These are phyloP conservation scores for Cheilosia urbana DNA, from an alignment of 2,888 invertebrate species.

Conservation along the genomic window DNA sequence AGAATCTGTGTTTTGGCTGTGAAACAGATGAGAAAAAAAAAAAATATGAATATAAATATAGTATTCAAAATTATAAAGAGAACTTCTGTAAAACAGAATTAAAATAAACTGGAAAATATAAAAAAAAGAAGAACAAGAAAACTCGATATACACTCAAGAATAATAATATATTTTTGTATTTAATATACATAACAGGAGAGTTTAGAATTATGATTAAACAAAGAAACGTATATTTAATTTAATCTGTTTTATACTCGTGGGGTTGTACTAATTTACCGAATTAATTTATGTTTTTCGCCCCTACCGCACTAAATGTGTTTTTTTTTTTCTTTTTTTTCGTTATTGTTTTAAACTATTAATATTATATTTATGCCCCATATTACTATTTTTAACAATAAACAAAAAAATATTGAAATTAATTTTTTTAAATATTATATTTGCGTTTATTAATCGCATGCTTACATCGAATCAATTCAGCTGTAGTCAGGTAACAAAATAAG, in stretches of 20 bases:
- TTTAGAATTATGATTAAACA: slow-evolving; percentile 48
- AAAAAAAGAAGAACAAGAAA: slow-evolving; percentile 38
- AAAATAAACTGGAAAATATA: slow-evolving; percentile 56
- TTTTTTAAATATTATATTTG: slow-evolving; percentile 39
- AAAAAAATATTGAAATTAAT: slow-evolving; percentile 50
- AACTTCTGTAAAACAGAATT: slow-evolving; percentile 72
- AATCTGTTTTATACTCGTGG: slow-evolving; percentile 71
- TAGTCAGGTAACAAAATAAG: slow-evolving; percentile 43
- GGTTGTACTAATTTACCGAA: slow-evolving; percentile 61
- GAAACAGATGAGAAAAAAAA: slow-evolving; percentile 81
- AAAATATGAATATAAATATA: slow-evolving; percentile 43
- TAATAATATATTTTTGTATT: slow-evolving; percentile 76
- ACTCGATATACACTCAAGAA: slow-evolving; percentile 66
- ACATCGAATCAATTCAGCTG: slow-evolving; percentile 36
- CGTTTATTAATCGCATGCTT: slow-evolving; percentile 73
- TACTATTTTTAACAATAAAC: slow-evolving; percentile 54
- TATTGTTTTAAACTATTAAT: slow-evolving; percentile 13
- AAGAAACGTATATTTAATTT: slow-evolving; percentile 45
- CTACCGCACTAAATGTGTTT: slow-evolving; percentile 15
- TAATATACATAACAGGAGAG: slow-evolving; percentile 58
- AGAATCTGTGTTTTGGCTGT: slow-evolving; percentile 84
- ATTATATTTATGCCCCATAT: slow-evolving; percentile 33
- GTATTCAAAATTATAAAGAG: slow-evolving; percentile 49
- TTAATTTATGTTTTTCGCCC: slow-evolving; percentile 29
- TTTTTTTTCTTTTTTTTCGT: slow-evolving; percentile 24